Conservation (phyloP, 2,888 invertebrate genomes). For the Drosophila austrosaltans region DNA sequence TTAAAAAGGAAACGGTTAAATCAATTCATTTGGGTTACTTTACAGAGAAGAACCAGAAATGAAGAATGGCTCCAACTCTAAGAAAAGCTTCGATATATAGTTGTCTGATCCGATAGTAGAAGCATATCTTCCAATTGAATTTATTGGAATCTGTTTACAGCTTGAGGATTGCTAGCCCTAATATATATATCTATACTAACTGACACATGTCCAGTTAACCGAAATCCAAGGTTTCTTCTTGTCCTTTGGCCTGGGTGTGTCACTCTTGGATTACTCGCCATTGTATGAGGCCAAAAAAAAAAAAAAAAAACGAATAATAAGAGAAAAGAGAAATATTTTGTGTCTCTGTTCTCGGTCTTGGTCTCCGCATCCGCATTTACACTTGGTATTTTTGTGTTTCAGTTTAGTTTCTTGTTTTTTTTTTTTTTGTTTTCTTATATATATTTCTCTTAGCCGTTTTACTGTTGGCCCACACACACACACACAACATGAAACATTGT, state of each 20-base stretch:
- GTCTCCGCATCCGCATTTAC: background rate
- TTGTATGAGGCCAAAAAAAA: background rate
- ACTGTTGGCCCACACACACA: background rate
- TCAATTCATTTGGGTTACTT: too few relatives aligned
- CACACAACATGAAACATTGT: slow-evolving; percentile 42
- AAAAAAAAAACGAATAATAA: too few relatives aligned
- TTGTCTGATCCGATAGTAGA: too few relatives aligned
- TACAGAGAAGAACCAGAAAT: too few relatives aligned
- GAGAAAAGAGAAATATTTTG: background rate
- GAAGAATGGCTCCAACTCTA: too few relatives aligned
- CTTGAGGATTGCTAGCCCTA: background rate
- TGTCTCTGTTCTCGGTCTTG: background rate
- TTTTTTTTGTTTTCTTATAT: background rate
- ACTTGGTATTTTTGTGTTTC: background rate
- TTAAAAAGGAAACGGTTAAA: too few relatives aligned
- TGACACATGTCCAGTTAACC: background rate
- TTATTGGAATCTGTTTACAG: background rate
- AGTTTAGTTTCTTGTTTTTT: background rate
- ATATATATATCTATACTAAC: background rate
- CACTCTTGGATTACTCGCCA: slow-evolving; percentile 6
- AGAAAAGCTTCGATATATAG: too few relatives aligned
- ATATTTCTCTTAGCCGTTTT: slow-evolving; percentile 5
- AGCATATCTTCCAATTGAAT: background rate
- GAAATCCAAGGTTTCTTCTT: slow-evolving; percentile 4
- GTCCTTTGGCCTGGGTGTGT: slow-evolving; percentile 1